phyloP scores from a whole-genome alignment of 2,888 invertebrate genomes.

The Eupithecia exiguata region DNA sequence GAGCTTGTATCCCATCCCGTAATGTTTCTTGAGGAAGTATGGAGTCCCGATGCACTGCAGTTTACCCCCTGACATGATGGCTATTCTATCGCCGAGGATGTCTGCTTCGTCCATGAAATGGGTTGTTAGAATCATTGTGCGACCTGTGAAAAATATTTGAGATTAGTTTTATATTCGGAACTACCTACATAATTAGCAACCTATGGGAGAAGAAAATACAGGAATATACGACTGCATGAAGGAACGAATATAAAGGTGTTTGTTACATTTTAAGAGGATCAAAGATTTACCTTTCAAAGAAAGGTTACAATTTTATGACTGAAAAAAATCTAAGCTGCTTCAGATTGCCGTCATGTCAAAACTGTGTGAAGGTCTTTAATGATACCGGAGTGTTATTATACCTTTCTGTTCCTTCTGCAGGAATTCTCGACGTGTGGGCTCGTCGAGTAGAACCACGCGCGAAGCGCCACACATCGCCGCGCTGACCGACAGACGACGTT shows the following conservation, averaged over 20 bases:
- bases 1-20: constrained; percentile 93
- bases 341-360: background rate
- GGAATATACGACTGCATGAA: too few relatives aligned
- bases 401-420: background rate
- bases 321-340: background rate
- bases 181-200: background rate
- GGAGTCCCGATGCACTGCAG: constrained; percentile 92
- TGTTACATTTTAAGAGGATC: too few relatives aligned
- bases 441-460: constrained; percentile 88
- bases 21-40: constrained; percentile 93
- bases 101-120: constrained; percentile 97
- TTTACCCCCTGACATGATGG: constrained; percentile 92
- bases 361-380: background rate
- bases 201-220: background rate
- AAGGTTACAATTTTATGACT: background rate
- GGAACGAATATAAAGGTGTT: too few relatives aligned
- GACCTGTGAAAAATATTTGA: constrained; percentile 67
- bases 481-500: background rate
- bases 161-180: background rate
- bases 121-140: constrained; percentile 92
- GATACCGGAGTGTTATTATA: background rate
- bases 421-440: constrained; percentile 90
- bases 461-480: constrained; percentile 95
- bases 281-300: too few relatives aligned
- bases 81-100: constrained; percentile 92